Percentiles rank a stretch among this genome's conserved stretches.
phyloP scores from a whole-genome alignment of 2,888 invertebrate species.

The Hydropsyche betteni region DNA sequence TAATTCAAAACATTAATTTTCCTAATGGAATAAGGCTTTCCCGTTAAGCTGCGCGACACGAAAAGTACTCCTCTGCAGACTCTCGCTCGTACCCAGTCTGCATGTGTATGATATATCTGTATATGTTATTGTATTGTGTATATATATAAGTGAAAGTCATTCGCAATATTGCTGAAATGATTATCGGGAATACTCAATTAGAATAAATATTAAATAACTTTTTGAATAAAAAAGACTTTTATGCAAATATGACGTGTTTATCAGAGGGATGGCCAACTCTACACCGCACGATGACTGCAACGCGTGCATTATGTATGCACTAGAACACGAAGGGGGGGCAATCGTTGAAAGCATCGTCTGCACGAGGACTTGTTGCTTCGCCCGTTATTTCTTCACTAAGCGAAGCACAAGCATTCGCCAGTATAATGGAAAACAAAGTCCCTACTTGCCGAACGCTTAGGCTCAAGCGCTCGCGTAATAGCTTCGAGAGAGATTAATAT shows the following conservation, averaged over 20 bases:
- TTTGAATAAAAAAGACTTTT: no score
- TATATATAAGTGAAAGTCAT: not conserved
- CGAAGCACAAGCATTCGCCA: conserved; percentile 7
- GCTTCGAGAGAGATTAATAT: conserved; percentile 6
- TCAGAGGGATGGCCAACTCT: no score
- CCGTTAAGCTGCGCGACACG: conserved; percentile 60
- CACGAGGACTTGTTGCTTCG: conserved; percentile 45
- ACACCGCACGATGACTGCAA: not conserved
- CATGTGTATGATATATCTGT: conserved; percentile 32
- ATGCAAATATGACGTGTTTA: no score
- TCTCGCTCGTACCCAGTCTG: conserved; percentile 32
- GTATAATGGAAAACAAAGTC: conserved; percentile 37
- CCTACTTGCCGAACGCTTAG: not conserved
- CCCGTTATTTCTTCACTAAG: conserved; percentile 40
- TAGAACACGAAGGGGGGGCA: not conserved
- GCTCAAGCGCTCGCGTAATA: conserved; percentile 17
- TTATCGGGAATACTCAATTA: no score
- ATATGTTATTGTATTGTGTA: no score
- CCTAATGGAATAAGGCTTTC: conserved; percentile 65
- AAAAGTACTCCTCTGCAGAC: conserved; percentile 52
- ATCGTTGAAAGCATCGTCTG: conserved; percentile 25
- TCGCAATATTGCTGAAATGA: not conserved
- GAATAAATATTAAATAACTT: no score
- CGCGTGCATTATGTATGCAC: conserved; percentile 30
- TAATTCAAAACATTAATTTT: conserved; percentile 69